phyloP scores from a whole-genome alignment of 2,888 invertebrate genomes.

The Pseudolycoriella hygida region DNA sequence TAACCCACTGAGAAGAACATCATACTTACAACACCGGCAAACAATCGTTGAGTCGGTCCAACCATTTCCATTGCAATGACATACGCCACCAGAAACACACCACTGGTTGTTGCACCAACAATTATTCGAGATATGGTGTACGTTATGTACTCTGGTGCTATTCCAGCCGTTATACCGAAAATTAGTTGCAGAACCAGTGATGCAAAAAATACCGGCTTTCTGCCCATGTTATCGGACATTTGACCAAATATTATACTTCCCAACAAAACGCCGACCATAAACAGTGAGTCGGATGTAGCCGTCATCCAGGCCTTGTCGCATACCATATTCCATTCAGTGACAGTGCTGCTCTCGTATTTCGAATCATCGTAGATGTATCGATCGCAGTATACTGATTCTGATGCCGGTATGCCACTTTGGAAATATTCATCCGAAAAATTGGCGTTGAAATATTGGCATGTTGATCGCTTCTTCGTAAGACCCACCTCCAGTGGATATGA shows the following conservation, averaged over 20 bases:
- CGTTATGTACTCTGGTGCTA: slow-evolving; percentile 48
- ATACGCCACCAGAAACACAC: slow-evolving; percentile 60
- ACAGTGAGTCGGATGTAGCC: slow-evolving; percentile 46
- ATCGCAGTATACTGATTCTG: slow-evolving; percentile 29
- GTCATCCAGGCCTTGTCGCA: slow-evolving; percentile 42
- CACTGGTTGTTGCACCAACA: slow-evolving; percentile 56
- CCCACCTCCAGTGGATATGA: slow-evolving; percentile 35
- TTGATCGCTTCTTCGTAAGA: slow-evolving; percentile 29
- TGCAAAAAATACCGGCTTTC: slow-evolving; percentile 52
- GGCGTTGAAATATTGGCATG: slow-evolving; percentile 33
- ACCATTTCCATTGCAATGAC: slow-evolving; percentile 64
- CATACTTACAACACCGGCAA: slow-evolving; percentile 54
- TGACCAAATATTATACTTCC: slow-evolving; percentile 56
- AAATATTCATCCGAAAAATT: slow-evolving; percentile 24
- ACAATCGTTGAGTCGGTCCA: slow-evolving; percentile 44
- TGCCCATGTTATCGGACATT: slow-evolving; percentile 52
- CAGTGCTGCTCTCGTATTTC: slow-evolving; percentile 40
- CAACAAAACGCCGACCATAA: slow-evolving; percentile 54
- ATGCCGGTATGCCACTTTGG: slow-evolving; percentile 17
- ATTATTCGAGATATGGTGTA: slow-evolving; percentile 46
- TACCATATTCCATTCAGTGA: slow-evolving; percentile 52
- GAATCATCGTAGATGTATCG: slow-evolving; percentile 41
- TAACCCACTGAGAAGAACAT: slow-evolving; percentile 59
- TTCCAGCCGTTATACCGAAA: slow-evolving; percentile 44
- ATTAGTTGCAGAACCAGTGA: slow-evolving; percentile 50